phyloP scores from a whole-genome alignment of 2,113 vertebrate species.

The Nyctereutes procyonoides region DNA sequence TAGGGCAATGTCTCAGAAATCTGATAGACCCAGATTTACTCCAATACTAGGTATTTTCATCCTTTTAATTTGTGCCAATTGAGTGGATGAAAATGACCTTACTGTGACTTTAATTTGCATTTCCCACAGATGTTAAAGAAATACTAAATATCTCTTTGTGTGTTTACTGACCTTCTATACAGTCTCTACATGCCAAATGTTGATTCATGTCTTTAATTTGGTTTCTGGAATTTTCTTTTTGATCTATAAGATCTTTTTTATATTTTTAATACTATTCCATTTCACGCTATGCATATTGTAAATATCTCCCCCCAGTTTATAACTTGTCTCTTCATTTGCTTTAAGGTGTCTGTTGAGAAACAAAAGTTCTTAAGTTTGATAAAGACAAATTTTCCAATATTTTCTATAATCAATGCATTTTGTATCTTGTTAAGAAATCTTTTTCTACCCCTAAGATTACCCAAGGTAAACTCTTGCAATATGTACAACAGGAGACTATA shows the following conservation, averaged over 20 bases:
- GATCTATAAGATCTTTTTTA: neutral
- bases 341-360: neutral
- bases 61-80: neutral
- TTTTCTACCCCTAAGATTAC: neutral
- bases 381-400: neutral
- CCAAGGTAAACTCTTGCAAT: neutral
- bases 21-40: neutral
- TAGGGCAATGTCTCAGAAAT: neutral
- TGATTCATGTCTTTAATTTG: neutral
- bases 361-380: slow-evolving; percentile 22
- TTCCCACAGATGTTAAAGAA: neutral
- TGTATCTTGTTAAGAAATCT: neutral
- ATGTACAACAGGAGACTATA: neutral
- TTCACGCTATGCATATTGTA: neutral
- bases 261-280: slow-evolving; percentile 11
- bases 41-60: neutral
- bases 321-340: neutral
- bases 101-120: neutral
- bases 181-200: neutral
- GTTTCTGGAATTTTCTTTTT: slow-evolving; percentile 28
- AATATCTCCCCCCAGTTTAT: neutral
- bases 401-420: neutral
- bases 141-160: neutral
- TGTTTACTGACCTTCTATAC: neutral
- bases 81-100: neutral